These are phyloP conservation scores for Syngnathus floridae DNA, from an alignment of 2,113 vertebrate species.

Conservation along the genomic window DNA sequence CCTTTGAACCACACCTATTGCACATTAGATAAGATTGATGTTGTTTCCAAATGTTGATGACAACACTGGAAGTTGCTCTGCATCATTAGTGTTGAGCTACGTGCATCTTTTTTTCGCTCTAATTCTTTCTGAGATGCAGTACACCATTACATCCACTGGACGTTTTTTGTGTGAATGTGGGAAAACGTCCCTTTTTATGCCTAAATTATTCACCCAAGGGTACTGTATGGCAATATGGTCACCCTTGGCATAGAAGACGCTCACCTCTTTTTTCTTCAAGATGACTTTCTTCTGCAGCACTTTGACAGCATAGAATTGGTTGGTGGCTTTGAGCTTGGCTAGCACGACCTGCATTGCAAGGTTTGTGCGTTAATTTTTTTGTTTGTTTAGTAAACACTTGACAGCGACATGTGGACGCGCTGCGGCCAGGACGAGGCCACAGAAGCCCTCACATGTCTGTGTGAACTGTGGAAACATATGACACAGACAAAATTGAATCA, in stretches of 20 bases:
- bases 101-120: background rate
- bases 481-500: constrained; percentile 31
- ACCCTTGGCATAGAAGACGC: no score
- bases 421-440: constrained; percentile 19
- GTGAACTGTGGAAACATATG: constrained; percentile 39
- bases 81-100: background rate
- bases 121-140: no score
- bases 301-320: constrained; percentile 90
- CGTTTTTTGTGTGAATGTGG: background rate
- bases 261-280: constrained; percentile 94
- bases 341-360: constrained; percentile 82
- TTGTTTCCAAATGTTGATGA: constrained; percentile 41
- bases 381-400: constrained; percentile 52
- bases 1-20: constrained; percentile 48
- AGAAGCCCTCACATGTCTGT: background rate
- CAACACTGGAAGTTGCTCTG: constrained; percentile 14
- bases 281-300: constrained; percentile 97
- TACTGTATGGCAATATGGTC: background rate
- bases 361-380: constrained; percentile 30
- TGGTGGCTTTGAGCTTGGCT: constrained; percentile 87
- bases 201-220: background rate
- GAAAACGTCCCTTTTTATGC: background rate
- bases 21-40: constrained; percentile 63
- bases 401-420: constrained; percentile 26
- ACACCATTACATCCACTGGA: no score